phyloP scores from a whole-genome alignment of 2,797 vertebrate species.

The Catamblyrhynchus diadema region DNA sequence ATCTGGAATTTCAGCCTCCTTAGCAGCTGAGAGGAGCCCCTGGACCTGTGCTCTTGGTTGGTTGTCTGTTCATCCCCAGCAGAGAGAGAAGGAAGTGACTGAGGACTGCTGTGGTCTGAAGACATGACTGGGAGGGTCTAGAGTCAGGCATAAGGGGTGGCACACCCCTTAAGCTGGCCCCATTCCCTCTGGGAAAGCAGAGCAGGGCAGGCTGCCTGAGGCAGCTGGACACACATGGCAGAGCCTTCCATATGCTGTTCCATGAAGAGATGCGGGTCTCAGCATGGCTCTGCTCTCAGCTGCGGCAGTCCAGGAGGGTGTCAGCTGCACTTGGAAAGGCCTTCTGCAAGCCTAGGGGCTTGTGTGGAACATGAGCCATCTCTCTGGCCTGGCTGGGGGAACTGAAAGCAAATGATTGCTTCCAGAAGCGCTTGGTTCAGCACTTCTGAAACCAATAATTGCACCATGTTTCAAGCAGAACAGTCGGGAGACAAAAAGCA shows the following conservation, averaged over 20 bases:
- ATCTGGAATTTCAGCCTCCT: not conserved
- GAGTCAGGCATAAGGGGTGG: not conserved
- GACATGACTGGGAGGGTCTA: not conserved
- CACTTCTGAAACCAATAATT: not conserved
- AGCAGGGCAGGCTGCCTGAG: not conserved
- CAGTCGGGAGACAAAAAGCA: fast-evolving
- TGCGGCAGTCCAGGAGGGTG: not conserved
- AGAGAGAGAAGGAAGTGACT: fast-evolving
- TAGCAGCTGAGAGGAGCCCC: not conserved
- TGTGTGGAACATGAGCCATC: fast-evolving
- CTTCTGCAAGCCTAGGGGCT: fast-evolving
- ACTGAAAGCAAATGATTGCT: not conserved
- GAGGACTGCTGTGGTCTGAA: fast-evolving
- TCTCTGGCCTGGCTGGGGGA: not conserved
- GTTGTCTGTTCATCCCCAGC: not conserved
- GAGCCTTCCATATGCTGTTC: not conserved
- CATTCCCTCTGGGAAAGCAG: not conserved
- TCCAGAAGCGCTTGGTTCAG: not conserved
- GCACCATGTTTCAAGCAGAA: not conserved
- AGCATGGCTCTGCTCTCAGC: fast-evolving
- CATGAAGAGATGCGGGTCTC: not conserved
- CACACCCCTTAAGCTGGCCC: not conserved
- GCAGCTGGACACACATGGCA: not conserved
- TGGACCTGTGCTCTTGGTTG: fast-evolving
- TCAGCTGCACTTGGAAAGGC: not conserved